Conservation (phyloP, 92 coral and sea anemone genomes). For the Siderastrea radians region DNA sequence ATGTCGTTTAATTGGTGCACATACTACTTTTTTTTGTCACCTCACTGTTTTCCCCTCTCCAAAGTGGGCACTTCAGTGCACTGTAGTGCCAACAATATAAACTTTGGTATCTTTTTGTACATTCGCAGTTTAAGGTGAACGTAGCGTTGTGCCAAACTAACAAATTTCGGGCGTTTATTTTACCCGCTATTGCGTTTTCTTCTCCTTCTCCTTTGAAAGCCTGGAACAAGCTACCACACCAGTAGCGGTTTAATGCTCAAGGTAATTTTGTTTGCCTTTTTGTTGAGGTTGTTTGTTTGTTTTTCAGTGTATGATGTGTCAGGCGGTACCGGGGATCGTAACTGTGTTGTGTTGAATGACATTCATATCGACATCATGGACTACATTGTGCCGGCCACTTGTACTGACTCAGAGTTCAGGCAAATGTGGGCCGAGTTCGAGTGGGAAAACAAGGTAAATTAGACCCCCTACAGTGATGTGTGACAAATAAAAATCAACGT, state of each 20-base stretch:
- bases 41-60: no score
- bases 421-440: slow-evolving; percentile 99
- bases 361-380: slow-evolving; percentile 99
- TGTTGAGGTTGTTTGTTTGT: neutral
- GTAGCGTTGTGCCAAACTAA: neutral
- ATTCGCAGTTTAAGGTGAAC: no score
- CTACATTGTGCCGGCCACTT: slow-evolving; percentile 96
- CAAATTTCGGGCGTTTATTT: no score
- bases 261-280: neutral
- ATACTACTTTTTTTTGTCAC: no score
- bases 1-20: no score
- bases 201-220: neutral
- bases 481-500: no score
- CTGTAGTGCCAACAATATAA: neutral
- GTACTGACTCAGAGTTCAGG: slow-evolving; percentile 99
- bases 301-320: slow-evolving; percentile 92
- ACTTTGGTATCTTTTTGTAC: neutral
- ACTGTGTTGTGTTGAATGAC: slow-evolving; percentile 98
- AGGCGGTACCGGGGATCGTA: slow-evolving; percentile 98
- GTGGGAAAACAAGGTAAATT: slow-evolving; percentile 96
- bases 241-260: neutral
- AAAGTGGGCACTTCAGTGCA: no score
- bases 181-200: no score
- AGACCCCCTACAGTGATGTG: neutral
- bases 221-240: neutral